Conservation (phyloP, 2,113 vertebrate genomes). For the Thomomys bottae region DNA sequence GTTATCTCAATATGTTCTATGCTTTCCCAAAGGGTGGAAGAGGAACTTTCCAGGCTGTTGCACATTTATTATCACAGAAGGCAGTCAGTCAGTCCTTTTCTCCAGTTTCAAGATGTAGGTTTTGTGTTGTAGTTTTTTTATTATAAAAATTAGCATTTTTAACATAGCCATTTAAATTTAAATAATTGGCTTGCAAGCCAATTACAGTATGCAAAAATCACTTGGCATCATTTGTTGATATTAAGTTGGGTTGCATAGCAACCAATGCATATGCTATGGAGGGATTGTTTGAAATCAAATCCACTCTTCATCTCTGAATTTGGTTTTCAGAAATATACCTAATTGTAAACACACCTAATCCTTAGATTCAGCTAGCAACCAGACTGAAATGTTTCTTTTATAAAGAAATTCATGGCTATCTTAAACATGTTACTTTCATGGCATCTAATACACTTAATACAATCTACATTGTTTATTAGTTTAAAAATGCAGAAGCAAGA, state of each 20-base stretch:
- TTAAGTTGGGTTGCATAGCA: conserved; percentile 55
- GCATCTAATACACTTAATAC: conserved; percentile 5
- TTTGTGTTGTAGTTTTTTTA: conserved; percentile 52
- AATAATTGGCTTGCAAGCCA: conserved; percentile 65
- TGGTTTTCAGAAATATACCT: conserved; percentile 59
- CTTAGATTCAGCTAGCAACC: not conserved
- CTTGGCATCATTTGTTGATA: conserved; percentile 58
- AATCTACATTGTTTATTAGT: conserved; percentile 14
- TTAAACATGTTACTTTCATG: not conserved
- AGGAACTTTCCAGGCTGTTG: conserved; percentile 68
- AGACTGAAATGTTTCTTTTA: conserved; percentile 44
- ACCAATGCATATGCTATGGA: conserved; percentile 11
- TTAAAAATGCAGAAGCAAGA: conserved; percentile 26
- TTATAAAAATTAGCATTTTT: conserved; percentile 74
- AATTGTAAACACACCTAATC: conserved; percentile 33
- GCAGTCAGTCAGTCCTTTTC: conserved; percentile 50
- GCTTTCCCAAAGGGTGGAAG: conserved; percentile 58
- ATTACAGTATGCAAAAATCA: conserved; percentile 67
- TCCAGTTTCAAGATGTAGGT: conserved; percentile 56
- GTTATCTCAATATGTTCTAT: conserved; percentile 73
- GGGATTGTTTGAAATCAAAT: conserved; percentile 61
- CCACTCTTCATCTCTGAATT: conserved; percentile 33
- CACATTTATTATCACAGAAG: conserved; percentile 56
- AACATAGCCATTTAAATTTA: conserved; percentile 42
- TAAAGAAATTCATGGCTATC: conserved; percentile 34